Evolutionary conservation across 2,113 vertebrate genomes (phyloP).

Genomic region (Elanoides forficatus): DNA sequence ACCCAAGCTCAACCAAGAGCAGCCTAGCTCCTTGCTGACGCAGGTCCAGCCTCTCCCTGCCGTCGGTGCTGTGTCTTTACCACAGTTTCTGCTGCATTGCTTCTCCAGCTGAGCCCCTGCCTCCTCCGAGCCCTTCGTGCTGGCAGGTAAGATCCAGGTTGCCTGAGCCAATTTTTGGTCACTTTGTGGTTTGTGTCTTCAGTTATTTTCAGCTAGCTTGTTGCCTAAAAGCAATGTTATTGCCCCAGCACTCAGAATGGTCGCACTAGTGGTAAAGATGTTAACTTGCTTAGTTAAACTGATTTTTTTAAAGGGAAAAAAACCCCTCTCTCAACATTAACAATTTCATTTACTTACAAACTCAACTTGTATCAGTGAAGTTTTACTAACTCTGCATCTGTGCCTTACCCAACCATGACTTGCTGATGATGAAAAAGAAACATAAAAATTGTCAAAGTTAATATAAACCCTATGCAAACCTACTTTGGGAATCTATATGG

Average conservation of each 20-base stretch:
- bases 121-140: accelerated
- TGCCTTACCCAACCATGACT: not conserved
- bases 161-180: not conserved
- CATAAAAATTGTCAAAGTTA: not conserved
- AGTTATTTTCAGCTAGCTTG: not conserved
- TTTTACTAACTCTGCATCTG: not conserved
- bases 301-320: not conserved
- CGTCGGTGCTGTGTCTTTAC: not conserved
- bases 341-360: not conserved
- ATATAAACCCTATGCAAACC: not conserved
- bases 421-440: not conserved
- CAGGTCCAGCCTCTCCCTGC: not conserved
- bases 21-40: not conserved
- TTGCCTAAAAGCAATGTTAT: not conserved
- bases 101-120: not conserved
- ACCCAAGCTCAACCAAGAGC: not conserved
- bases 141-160: accelerated
- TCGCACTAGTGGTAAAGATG: not conserved
- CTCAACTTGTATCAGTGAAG: not conserved
- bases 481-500: not conserved
- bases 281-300: not conserved
- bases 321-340: accelerated
- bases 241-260: not conserved
- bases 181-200: not conserved
- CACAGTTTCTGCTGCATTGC: accelerated